A percentile compares a stretch with the other conserved stretches of the same genome.
phyloP scores from a whole-genome alignment of 2,797 vertebrate species.

The Eremophila alpestris region DNA sequence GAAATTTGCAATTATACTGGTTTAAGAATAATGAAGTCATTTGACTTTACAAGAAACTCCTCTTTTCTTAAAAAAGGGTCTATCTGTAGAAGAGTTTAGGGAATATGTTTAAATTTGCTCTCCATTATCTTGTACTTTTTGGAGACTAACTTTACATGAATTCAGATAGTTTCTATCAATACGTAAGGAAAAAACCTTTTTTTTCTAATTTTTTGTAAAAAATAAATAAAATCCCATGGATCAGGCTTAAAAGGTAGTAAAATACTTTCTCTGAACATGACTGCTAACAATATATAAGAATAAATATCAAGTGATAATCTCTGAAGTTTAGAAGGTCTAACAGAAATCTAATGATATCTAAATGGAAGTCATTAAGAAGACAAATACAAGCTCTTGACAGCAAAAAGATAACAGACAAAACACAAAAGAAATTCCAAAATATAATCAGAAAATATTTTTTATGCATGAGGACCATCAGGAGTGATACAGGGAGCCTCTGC shows the following conservation, averaged over 20 bases:
- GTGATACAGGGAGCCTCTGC: background rate
- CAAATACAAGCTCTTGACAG: background rate
- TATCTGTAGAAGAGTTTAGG: background rate
- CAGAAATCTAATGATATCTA: background rate
- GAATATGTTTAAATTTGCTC: background rate
- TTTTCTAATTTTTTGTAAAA: background rate
- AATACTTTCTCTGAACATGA: background rate
- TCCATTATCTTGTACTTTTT: background rate
- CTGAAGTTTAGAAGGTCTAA: background rate
- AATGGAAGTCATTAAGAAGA: background rate
- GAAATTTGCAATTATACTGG: background rate
- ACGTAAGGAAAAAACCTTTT: background rate
- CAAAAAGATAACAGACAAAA: background rate
- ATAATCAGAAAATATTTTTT: background rate
- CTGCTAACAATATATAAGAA: background rate
- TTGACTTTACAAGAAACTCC: background rate
- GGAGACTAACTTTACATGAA: background rate
- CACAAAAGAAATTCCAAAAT: background rate
- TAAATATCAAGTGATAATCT: background rate
- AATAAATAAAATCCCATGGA: background rate
- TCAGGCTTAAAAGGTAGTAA: background rate
- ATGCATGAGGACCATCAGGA: accelerated
- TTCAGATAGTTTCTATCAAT: background rate
- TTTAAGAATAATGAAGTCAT: background rate
- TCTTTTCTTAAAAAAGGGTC: background rate